phyloP scores from a whole-genome alignment of 2,888 invertebrate genomes.

The Bombyx huttoni region DNA sequence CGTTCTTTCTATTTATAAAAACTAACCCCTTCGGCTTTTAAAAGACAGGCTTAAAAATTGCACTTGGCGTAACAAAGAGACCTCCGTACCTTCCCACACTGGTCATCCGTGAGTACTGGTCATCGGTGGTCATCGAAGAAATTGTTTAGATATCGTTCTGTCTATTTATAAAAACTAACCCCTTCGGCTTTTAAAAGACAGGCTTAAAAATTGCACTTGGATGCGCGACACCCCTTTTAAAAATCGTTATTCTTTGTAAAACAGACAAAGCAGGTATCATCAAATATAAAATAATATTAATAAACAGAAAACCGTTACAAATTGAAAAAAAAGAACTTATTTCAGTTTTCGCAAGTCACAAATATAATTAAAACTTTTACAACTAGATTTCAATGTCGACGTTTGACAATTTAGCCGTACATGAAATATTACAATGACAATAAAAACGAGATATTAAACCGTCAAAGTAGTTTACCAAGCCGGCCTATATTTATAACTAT shows the following conservation, averaged over 20 bases:
- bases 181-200: slow-evolving; percentile 35
- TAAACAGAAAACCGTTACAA: not conserved
- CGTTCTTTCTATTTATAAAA: slow-evolving; percentile 33
- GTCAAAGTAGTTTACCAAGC: no score
- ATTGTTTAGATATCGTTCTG: slow-evolving; percentile 41
- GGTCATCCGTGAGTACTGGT: slow-evolving; percentile 60
- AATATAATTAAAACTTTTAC: no score
- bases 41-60: slow-evolving; percentile 39
- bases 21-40: slow-evolving; percentile 44
- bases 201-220: slow-evolving; percentile 43
- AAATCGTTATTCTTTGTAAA: slow-evolving; percentile 14
- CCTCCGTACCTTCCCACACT: slow-evolving; percentile 58
- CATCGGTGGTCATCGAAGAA: slow-evolving; percentile 61
- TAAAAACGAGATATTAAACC: no score
- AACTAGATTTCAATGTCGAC: no score
- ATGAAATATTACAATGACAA: no score
- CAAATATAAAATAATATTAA: not conserved
- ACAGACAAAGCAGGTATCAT: not conserved
- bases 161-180: slow-evolving; percentile 45
- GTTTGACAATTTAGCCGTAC: no score
- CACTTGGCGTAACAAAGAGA: slow-evolving; percentile 39
- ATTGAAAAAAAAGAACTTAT: not conserved
- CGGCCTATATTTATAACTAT: no score
- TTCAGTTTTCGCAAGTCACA: no score
- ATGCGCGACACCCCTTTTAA: slow-evolving; percentile 42